Base-by-base conservation (phyloP, 2,797 vertebrate genomes). In the Clarias platycephalus region DNA sequence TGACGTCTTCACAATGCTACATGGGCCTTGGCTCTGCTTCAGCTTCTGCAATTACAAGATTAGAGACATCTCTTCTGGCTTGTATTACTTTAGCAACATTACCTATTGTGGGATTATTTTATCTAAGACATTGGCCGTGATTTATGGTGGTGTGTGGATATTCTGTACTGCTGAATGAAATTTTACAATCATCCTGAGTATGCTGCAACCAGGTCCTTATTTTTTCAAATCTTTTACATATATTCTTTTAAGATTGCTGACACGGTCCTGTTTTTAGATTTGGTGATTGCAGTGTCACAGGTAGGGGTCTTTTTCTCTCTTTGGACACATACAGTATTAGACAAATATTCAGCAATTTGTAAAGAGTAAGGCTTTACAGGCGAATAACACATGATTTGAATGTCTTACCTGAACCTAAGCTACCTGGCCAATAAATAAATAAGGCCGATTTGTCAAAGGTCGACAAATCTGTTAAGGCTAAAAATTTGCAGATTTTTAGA, bases 1-100 rank as follows among this genome's bases (percentile, higher is more conserved):
- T 86, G 86, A 85, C 82, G 81, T 87, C 86, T 88, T 85, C 75
- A 85, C 80, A 88, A 82, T 81, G 83, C 68, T 80, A 81, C 81
- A 83, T 53, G 64, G 31, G 57, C 31, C 58, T 83, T 88, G 62
- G 83, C 86, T 86, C 68, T 58, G 37, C 66, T 83, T 88, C 82
- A 78, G 37, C 74, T 71, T 85, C 66, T 86, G 76, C 83, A 66
- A 83, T 87, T 82, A 86, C 77, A 80, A 80, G 84, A 89, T 90
- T 89, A 88, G 80, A 67, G 40, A 77, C 37, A 49, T 53, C 24
- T 83, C 66, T 57, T 64, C 71, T 72, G 28, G 40, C 78, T 77
- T 60, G 57, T 20, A 28, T 76, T 9, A 34, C 70, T 16, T 72
- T 58, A 71, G 67, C 68, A 74, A 26, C 60, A 55, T 84, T 76